Evolutionary conservation across 2,113 vertebrate genomes (phyloP).

Genomic region (Gymnobelideus leadbeateri): DNA sequence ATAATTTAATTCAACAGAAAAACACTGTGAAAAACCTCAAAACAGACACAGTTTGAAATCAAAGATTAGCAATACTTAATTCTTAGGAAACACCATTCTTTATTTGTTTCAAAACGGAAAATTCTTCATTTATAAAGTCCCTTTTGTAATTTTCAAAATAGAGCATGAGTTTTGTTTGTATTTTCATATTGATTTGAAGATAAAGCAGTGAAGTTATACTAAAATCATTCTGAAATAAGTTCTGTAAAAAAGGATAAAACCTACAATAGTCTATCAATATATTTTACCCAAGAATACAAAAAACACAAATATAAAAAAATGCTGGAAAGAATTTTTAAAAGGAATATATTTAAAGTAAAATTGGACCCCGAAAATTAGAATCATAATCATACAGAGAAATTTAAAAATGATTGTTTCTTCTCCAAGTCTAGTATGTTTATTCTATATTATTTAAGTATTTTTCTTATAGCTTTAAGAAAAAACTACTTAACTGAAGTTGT

Average conservation of each 20-base stretch:
- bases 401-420: neutral
- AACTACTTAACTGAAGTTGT: neutral
- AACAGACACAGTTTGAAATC: neutral
- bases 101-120: slow-evolving; percentile 3
- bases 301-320: neutral
- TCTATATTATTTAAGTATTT: slow-evolving; percentile 7
- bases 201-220: neutral
- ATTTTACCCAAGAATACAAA: neutral
- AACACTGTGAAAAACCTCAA: slow-evolving; percentile 34
- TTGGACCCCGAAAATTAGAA: slow-evolving; percentile 8
- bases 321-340: neutral
- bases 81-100: neutral
- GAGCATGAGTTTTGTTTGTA: neutral
- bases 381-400: neutral
- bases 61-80: neutral
- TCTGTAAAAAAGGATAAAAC: neutral
- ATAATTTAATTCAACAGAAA: neutral
- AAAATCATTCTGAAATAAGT: neutral
- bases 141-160: neutral
- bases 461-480: neutral
- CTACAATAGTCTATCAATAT: neutral
- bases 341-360: slow-evolving; percentile 26
- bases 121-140: neutral
- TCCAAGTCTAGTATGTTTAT: neutral
- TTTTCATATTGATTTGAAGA: neutral